Base-by-base conservation (phyloP, 2,888 invertebrate genomes). In the Papilio protenor region DNA sequence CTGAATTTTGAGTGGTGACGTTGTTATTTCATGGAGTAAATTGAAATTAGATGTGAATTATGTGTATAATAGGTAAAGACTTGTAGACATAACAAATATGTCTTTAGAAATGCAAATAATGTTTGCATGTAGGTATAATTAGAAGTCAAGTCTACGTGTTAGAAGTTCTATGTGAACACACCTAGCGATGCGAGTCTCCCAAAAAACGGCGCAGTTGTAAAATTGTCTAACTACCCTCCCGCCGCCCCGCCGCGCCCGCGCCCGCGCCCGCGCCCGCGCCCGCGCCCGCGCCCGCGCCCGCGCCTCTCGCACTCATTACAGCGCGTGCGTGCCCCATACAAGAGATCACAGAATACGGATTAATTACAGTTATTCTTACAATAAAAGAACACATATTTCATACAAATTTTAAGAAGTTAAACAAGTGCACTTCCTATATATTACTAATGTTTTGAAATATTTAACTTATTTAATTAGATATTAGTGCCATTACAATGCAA, bases 151-250 rank as follows among this genome's bases (percentile, higher is more conserved):
- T 89, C 89, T 90, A 73, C 79, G 55, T 18, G 21, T 64, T 77
- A 49, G n/a, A 73, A 89, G 83, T 79, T 94, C 94, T 93, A 82
- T 90, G 90, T 21, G 73, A 86, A 85, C 88, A 90, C 92, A 93
- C 93, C 93, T 93, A 92, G 92, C 91, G 88, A 90, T 89, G 88
- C 88, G 90, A 87, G 88, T 89, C 92, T 92, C 92, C 93, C 94
- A 94, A 94, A 94, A 94, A 94, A 94, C 93, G 92, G 90, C 93
- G 93, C 94, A 93, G 94, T 94, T 93, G 93, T 94, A 94, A 94
- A 94, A 94, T 94, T 94, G 94, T 94, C 94, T 94, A 94, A 94
- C 94, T 94, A 94, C 94, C 92, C 92, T 89, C 92, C 91, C 90
- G 89, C 92, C 91, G 90, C 64, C 66, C 45, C 66, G 21, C 40